A percentile compares a stretch with the other conserved stretches of the same genome.
These are phyloP conservation scores for Nyctalus aviator DNA, from an alignment of 2,797 vertebrate species.

Conservation along the genomic window DNA sequence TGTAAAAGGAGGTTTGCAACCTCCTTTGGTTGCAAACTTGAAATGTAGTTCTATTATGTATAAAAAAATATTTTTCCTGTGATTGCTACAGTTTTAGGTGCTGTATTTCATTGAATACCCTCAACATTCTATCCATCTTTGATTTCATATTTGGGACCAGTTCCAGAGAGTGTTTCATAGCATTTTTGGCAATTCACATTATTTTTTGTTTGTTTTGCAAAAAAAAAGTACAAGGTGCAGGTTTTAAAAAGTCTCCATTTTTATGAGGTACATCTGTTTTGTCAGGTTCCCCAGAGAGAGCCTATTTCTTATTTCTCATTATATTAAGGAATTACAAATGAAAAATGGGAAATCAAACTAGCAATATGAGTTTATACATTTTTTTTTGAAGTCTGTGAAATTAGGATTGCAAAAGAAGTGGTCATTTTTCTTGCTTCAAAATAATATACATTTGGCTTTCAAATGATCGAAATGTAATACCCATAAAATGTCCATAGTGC, in stretches of 20 bases:
- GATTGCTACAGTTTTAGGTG: constrained; percentile 55
- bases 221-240: constrained; percentile 69
- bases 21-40: constrained; percentile 58
- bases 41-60: constrained; percentile 57
- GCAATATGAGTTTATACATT: background rate
- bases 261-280: constrained; percentile 66
- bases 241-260: constrained; percentile 53
- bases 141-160: constrained; percentile 71
- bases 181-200: constrained; percentile 67
- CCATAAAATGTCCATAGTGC: background rate
- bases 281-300: constrained; percentile 33
- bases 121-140: constrained; percentile 35
- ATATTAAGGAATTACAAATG: constrained; percentile 26
- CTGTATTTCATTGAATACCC: constrained; percentile 58
- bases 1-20: constrained; percentile 32
- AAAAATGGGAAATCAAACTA: constrained; percentile 36
- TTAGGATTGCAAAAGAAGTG: background rate
- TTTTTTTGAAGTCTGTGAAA: constrained; percentile 14
- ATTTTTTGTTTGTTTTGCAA: background rate
- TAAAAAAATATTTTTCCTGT: constrained; percentile 28
- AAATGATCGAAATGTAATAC: constrained; percentile 1
- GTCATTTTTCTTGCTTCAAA: constrained; percentile 31
- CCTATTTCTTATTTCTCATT: constrained; percentile 55
- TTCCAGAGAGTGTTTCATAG: constrained; percentile 70
- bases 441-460: constrained; percentile 14